Evolutionary conservation across 1,140 invertebrate species (phyloP).

Genomic region (Meteorus sp.): DNA sequence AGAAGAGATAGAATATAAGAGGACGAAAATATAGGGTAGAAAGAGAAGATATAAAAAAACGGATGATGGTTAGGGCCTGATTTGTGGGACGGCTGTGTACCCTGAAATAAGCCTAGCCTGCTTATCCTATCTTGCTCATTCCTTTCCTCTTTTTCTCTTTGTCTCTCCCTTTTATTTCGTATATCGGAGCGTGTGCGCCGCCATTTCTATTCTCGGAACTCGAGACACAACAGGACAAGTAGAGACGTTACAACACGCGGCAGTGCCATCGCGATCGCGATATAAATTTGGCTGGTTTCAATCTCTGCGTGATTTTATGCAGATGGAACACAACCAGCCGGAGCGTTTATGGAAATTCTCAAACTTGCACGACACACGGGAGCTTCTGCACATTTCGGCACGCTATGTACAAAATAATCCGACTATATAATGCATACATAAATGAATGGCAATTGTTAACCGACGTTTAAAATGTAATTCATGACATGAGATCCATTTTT

Average conservation of each 20-base stretch:
- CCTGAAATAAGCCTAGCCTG: conserved; percentile 32
- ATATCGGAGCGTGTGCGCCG: conserved; percentile 8
- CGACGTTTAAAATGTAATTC: too few relatives aligned
- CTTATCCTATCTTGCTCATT: conserved; percentile 14
- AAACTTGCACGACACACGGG: conserved; percentile 25
- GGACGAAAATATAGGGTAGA: not conserved
- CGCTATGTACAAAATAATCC: conserved; percentile 5
- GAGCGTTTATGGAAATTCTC: conserved; percentile 32
- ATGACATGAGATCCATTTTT: too few relatives aligned
- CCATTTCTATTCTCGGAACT: conserved; percentile 26
- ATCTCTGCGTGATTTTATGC: conserved; percentile 28
- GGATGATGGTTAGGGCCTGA: conserved; percentile 22
- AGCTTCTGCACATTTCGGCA: conserved; percentile 14
- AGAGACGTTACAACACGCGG: conserved; percentile 20
- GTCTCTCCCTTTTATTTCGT: conserved; percentile 1
- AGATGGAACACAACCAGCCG: conserved; percentile 26
- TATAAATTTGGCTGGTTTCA: conserved; percentile 22
- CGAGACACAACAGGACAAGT: conserved; percentile 19
- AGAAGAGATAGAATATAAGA: conserved; percentile 19
- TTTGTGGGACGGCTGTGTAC: conserved; percentile 31
- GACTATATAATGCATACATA: conserved; percentile 3
- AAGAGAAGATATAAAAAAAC: conserved; percentile 17
- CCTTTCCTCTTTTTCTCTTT: not conserved
- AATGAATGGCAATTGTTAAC: not conserved
- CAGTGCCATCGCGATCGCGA: conserved; percentile 29